A percentile compares a stretch with the other conserved stretches of the same genome.
phyloP scores from a whole-genome alignment of 2,797 vertebrate genomes.

The Heterohyrax brucei region DNA sequence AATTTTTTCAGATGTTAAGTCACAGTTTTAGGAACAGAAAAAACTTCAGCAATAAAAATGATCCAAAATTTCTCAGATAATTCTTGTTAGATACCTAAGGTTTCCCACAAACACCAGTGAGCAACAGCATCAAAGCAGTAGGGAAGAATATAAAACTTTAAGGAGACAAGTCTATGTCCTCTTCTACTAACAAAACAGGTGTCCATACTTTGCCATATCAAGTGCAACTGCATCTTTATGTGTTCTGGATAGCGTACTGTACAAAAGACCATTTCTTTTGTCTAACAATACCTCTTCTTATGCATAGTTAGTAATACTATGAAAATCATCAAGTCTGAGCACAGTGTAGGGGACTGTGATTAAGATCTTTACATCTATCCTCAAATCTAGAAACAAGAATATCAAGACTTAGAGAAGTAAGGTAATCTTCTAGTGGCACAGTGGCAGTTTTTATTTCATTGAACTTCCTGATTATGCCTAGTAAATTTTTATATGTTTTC shows the following conservation, averaged over 20 bases:
- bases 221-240: background rate
- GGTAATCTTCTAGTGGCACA: background rate
- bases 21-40: background rate
- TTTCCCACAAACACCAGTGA: background rate
- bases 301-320: background rate
- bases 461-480: background rate
- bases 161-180: background rate
- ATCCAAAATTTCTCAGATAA: background rate
- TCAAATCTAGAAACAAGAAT: background rate
- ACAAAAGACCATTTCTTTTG: slow-evolving; percentile 3
- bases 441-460: slow-evolving; percentile 22
- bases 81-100: background rate
- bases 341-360: background rate
- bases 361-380: background rate
- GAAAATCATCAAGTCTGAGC: background rate
- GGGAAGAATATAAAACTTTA: background rate
- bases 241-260: background rate
- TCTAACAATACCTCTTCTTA: background rate
- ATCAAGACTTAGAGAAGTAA: background rate
- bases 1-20: background rate
- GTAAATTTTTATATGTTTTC: background rate
- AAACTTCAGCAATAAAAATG: background rate
- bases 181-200: background rate
- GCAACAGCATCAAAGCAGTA: background rate
- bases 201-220: background rate